Evolutionary conservation across 2,888 invertebrate genomes (phyloP).

Genomic region (Andricus curvator): DNA sequence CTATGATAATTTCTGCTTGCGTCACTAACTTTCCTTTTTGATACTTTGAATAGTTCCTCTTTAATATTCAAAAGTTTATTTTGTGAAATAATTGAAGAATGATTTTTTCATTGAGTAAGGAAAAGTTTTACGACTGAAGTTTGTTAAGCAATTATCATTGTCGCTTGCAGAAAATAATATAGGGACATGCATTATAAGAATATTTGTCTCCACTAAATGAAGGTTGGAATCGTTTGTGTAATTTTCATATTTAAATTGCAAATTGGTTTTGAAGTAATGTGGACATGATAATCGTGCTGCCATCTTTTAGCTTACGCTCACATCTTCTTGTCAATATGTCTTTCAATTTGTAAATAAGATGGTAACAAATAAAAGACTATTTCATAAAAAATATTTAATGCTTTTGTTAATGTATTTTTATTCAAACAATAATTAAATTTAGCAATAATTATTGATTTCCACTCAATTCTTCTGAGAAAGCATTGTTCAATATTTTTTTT

Average conservation of each 20-base stretch:
- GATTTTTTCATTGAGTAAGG: not conserved
- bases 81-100: not conserved
- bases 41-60: not conserved
- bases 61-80: not conserved
- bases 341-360: not conserved
- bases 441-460: not conserved
- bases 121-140: not conserved
- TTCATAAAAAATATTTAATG: no score
- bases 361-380: not conserved
- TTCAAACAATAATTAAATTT: no score
- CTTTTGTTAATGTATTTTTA: no score
- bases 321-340: not conserved
- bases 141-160: conserved; percentile 1
- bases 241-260: conserved; percentile 17
- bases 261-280: not conserved
- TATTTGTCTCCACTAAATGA: conserved; percentile 1
- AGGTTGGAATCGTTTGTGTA: conserved; percentile 16
- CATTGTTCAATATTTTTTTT: not conserved
- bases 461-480: not conserved
- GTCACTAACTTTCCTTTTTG: not conserved
- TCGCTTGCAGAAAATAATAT: not conserved
- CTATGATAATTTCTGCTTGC: not conserved
- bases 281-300: conserved; percentile 22
- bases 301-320: conserved; percentile 9
- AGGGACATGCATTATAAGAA: not conserved